Percentiles rank a stretch among this genome's conserved stretches.
Evolutionary conservation across 2,888 invertebrate genomes (phyloP).

Genomic region (Drosophila anomalata): DNA sequence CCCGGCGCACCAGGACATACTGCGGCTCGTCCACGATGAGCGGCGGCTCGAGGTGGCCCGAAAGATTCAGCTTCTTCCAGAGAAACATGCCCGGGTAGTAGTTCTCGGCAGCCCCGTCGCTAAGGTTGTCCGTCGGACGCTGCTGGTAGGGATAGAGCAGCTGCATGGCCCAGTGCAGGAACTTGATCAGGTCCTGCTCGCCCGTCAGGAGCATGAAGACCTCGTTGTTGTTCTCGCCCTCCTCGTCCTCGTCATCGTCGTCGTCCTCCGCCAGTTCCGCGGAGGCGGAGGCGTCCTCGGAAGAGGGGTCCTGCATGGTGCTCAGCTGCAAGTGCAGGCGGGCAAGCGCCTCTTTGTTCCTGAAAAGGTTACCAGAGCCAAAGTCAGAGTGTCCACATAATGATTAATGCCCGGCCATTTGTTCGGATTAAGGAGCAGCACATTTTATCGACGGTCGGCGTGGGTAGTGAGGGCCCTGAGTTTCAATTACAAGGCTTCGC

Average conservation of each 20-base stretch:
- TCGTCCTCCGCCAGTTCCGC: conserved; percentile 26
- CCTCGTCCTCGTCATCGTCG: conserved; percentile 28
- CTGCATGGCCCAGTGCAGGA: conserved; percentile 80
- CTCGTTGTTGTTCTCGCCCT: conserved; percentile 64
- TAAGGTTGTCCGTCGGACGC: conserved; percentile 33
- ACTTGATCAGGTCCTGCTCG: conserved; percentile 80
- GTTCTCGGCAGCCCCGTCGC: conserved; percentile 61
- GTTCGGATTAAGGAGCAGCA: conserved; percentile 64
- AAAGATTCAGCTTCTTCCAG: conserved; percentile 81
- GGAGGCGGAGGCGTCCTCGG: conserved; percentile 29
- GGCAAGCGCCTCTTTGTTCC: conserved; percentile 62
- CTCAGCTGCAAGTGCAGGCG: conserved; percentile 53
- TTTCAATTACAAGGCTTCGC: conserved; percentile 69
- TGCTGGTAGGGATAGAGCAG: conserved; percentile 72
- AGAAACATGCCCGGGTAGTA: conserved; percentile 78
- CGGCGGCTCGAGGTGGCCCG: conserved; percentile 81
- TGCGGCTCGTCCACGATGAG: conserved; percentile 82
- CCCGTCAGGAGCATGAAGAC: conserved; percentile 77
- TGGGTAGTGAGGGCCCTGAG: conserved; percentile 56
- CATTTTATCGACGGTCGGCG: conserved; percentile 54
- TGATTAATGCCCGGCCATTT: conserved; percentile 64
- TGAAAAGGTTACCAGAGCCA: conserved; percentile 36
- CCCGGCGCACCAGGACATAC: conserved; percentile 80
- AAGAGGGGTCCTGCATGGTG: conserved; percentile 41
- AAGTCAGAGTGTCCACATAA: conserved; percentile 33